Evolutionary conservation across 2,113 vertebrate species (phyloP), one percentile per base, ranked within the genome.

Genomic region (Penelope pileata): DNA sequence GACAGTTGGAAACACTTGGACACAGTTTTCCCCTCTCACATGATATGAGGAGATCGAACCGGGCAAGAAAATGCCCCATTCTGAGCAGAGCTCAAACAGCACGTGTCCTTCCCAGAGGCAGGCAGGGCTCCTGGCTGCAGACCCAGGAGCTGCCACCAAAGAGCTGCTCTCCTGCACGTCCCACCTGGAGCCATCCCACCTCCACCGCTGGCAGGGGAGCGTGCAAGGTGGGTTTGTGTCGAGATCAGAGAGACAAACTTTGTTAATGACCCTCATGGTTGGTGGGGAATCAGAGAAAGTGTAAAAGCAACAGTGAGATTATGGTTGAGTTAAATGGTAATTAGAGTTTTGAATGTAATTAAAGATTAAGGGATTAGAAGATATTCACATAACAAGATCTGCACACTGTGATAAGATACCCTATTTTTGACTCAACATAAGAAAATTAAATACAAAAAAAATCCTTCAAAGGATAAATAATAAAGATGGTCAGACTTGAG

Each of bases 261-360:
- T n/a, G 21, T 11, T 54, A 16, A 11, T 10, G 47, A 50, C 19
- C 19, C 26, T 69, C 30, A 10, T 14, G 40, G 42, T 4, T 48
- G 45, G 24, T 48, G 18, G 26, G n/a, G 9, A 76, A 29, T 36
- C 43, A 59, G 19, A 48, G 36, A 60, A 63, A 40, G 78, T 18
- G 21, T 9, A 68, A 32, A 54, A 54, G 14, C 13, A n/a, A 27
- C 6, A 30, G 30, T 29, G 23, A 93, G 22, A 88, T 26, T 40
- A 38, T 29, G 53, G 58, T 27, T 16, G 19, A 85, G 19, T 66
- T 68, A 70, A 92, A 76, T 62, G 40, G 58, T 91, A 91, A 81
- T 82, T 78, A 66, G 21, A 81, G 45, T 73, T 87, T 75, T 75
- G 58, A 79, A 75, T 40, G 45, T 91, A 95, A 75, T 95, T 87